Base-by-base conservation (phyloP, 1,140 invertebrate genomes). In the Zaprionus vittiger region DNA sequence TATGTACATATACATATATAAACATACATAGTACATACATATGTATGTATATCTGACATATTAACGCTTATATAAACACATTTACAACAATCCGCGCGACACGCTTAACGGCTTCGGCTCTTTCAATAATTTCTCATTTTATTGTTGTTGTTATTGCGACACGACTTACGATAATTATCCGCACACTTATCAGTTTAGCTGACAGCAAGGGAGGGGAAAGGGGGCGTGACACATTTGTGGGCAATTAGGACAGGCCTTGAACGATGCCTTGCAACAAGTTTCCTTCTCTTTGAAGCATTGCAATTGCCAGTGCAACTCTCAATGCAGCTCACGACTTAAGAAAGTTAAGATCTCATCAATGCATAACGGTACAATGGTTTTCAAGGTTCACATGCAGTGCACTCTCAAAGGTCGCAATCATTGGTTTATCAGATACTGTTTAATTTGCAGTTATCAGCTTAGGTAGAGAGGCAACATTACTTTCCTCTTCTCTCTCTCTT, bases 241-340 rank as follows among this genome's bases (percentile, higher is more conserved):
- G 74, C 83, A 87, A 89, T 87, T 87, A 79, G 47, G 64, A 69
- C 2, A 7, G n/a, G 12, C 38, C 38, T 2, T n/a, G 15, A 41
- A 9, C 9, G 31, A 9, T 11, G 38, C 38, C 79, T 12, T 12
- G 20, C 47, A 52, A 52, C 47, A 49, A 15, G 17, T 49, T 49
- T 4, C 17, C 68, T 83, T 83, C 41, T n/a, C 41, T 34, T 34
- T 34, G 31, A 11, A 34, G 0, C 68, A 82, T 67, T 71, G 59
- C 80, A 37, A 61, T 22, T 38, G 22, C 34, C 22, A 31, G 17
- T 56, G 37, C 5, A 56, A 49, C 47, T 66, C 11, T 56, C 20
- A 31, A 54, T 64, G n/a, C 31, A 55, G 49, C 15, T 7, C 52
- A 66, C 34, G 63, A 66, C 34, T 28, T 7, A 5, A 0, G 1